Base-by-base conservation (phyloP, 2,888 invertebrate species). In the Diogma glabrata region DNA sequence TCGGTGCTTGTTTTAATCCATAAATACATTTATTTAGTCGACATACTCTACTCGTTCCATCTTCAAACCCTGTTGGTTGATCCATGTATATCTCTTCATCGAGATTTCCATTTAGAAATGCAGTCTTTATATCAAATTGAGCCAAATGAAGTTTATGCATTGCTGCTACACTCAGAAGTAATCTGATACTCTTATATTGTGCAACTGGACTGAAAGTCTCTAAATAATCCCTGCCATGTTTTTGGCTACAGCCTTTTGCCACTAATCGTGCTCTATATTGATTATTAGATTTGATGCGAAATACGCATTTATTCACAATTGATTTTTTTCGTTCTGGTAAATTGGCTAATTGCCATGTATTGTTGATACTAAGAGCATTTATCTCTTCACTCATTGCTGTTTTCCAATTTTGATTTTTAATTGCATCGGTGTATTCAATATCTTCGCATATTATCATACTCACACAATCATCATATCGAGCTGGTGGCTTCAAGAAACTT, bases 121-220 rank as follows among this genome's bases (percentile, higher is more conserved):
- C n/a, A n/a, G n/a, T n/a, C n/a, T n/a, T 33, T 14, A 33, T 33
- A 33, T 33, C 33, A 33, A 33, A 3, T 12, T 33, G 33, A 33
- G 8, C n/a, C 16, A 33, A 33, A 33, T 33, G 2, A 33, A 33
- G 16, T 33, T 33, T 33, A n/a, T 2, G 2, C 4, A 33, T 33
- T 14, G 33, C 33, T 14, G 33, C 33, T 14, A 33, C 16, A 33
- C 33, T 33, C n/a, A 33, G 33, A 33, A 33, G 33, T 33, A n/a
- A n/a, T n/a, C n/a, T n/a, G n/a, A n/a, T n/a, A n/a, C n/a, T n/a
- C n/a, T n/a, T n/a, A n/a, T n/a, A 33, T 33, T 33, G 33, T 14
- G 33, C 10, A n/a, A 36, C 36, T 36, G 36, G 36, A 36, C 36
- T 36, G 36, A 36, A 36, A 36, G 36, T 7, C 36, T 36, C 36